Evolutionary conservation across 2,797 vertebrate species (phyloP).

Genomic region (Furcifer pardalis): DNA sequence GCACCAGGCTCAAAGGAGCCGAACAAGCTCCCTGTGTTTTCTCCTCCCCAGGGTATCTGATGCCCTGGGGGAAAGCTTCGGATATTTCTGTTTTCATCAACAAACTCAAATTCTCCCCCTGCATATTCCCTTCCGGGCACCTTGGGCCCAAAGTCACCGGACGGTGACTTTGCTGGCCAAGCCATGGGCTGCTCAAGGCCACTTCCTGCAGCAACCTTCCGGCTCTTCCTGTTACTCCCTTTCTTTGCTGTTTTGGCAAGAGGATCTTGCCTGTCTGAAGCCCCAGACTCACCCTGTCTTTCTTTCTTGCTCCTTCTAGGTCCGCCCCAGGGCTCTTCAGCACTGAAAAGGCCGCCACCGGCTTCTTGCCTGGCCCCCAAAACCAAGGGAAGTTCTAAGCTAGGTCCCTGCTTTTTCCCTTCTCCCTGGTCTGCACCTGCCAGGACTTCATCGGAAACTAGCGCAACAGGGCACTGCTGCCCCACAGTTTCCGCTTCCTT

Average conservation of each 20-base stretch:
- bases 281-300: rapidly evolving
- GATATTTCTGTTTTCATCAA: conserved; percentile 76
- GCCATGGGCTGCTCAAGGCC: conserved; percentile 30
- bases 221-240: conserved; percentile 53
- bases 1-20: neutral
- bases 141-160: neutral
- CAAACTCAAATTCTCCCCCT: conserved; percentile 32
- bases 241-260: conserved; percentile 47
- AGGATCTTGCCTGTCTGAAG: neutral
- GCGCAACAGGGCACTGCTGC: neutral
- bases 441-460: neutral
- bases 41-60: neutral
- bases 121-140: conserved; percentile 12
- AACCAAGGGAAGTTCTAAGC: neutral
- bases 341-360: rapidly evolving
- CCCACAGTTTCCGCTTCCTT: neutral
- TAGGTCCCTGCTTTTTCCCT: rapidly evolving
- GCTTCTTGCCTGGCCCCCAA: conserved; percentile 43
- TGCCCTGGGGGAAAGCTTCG: conserved; percentile 50
- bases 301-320: neutral
- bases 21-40: neutral
- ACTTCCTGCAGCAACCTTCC: conserved; percentile 47
- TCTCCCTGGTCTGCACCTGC: neutral
- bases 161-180: conserved; percentile 5
- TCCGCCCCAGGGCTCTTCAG: neutral